Evolutionary conservation across 1,140 invertebrate species (phyloP), one percentile per base, ranked within the genome.

Genomic region (Drosophila sproati): DNA sequence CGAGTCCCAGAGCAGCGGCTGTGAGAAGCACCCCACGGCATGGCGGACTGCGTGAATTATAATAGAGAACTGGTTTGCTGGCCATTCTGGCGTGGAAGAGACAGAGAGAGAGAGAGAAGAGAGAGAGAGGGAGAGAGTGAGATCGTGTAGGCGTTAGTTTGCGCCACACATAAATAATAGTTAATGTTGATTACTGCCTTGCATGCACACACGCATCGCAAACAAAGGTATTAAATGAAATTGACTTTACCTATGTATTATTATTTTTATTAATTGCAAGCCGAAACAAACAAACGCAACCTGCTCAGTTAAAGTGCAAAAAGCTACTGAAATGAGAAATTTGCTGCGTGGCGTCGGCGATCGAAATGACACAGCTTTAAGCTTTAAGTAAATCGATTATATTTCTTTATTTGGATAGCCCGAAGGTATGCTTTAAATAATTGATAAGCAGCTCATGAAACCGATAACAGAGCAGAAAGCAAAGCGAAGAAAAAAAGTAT

Each of bases 1-100:
- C 95, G 50, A 96, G 83, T 3, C 95, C 96, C 4, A 96, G 60
- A 31, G 94, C 94, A 85, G 95, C 96, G 3, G 95, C 95, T 7
- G 95, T 93, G 69, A 96, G 80, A 56, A 95, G 91, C n/a, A 96
- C 94, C 29, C 94, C 86, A 8, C 96, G 93, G 83, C 95, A 95
- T 2, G 96, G 95, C 2, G 95, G 93, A 75, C 93, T 94, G 48
- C 87, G 88, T 45, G 80, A 77, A 5, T 88, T 57, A 64, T 93
- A 93, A 70, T 93, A 93, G 0, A 93, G 63, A 75, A 92, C 67
- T 34, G 91, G 91, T 75, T 92, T 91, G 61, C 86, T 91, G 12
- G 85, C 67, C 71, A 90, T 82, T 54, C 12, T 79, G 3, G 20
- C 20, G 20, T 20, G 20, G 20, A 48, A n/a, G 7, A 4, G 12